Evolutionary conservation across 2,797 vertebrate species (phyloP).

Genomic region (Anguilla marmorata): DNA sequence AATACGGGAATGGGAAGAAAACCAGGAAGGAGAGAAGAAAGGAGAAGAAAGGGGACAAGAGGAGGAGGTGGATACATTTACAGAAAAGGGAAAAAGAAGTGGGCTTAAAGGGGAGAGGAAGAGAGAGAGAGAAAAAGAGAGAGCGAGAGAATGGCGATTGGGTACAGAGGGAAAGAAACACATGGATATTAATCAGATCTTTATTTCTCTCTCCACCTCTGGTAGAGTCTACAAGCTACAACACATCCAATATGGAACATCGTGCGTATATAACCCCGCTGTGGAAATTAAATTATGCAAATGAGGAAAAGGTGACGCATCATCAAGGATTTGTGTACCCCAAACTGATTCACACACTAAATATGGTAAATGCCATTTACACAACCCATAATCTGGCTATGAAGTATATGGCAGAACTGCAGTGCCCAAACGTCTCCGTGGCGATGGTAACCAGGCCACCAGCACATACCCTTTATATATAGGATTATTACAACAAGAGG

Average conservation of each 20-base stretch:
- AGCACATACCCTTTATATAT: background rate
- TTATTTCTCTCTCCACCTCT: background rate
- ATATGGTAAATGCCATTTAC: background rate
- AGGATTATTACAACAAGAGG: background rate
- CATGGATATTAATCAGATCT: background rate
- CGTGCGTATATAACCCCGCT: background rate
- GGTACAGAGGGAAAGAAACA: background rate
- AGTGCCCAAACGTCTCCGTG: background rate
- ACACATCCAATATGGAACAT: background rate
- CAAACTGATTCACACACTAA: background rate
- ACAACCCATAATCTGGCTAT: background rate
- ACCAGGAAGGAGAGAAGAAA: background rate
- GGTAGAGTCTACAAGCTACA: background rate
- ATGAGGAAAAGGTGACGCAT: background rate
- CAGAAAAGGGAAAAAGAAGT: background rate
- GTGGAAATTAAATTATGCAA: background rate
- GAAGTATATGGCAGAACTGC: background rate
- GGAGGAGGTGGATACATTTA: background rate
- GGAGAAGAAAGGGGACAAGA: background rate
- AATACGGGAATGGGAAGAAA: too few species aligned
- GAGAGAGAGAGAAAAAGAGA: background rate
- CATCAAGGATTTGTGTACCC: background rate
- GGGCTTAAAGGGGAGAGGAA: background rate
- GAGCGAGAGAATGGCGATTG: background rate
- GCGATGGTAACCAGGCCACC: background rate